Base-by-base conservation (phyloP, 1,140 invertebrate genomes). In the Dreissena polymorpha region DNA sequence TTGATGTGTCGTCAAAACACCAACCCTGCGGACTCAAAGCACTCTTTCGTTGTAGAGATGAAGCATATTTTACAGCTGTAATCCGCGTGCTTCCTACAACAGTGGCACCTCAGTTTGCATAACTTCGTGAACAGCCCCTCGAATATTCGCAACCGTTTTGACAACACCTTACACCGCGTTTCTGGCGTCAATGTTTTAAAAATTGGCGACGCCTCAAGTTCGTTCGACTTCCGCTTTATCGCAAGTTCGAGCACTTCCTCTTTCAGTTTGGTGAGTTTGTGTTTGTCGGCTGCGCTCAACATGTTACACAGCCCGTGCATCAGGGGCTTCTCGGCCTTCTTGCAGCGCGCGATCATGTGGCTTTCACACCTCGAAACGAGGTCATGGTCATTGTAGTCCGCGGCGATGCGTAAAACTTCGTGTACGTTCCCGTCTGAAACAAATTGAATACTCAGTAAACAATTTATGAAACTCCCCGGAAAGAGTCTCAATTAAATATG, bases 11-110 rank as follows among this genome's bases (percentile, higher is more conserved):
- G 57, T 83, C 72, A 83, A 50, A 83, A 83, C 8, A n/a, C 23
- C 72, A 83, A 53, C 12, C 80, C 80, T 16, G 72, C 55, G 12
- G 49, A 57, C 49, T 75, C 80, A 73, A 75, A 83, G 25, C 72
- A 75, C 39, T 83, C 80, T 49, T 83, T 83, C 18, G 65, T 69
- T 8, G 73, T 76, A 16, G 67, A 68, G n/a, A 83, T 73, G 25
- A 75, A 83, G 75, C 80, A 83, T n/a, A 83, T 83, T 50, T 83
- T 83, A 76, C 80, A 83, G 23, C 75, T 83, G 29, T 83, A 83
- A 53, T 83, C 80, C 1, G 80, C 21, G n/a, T 83, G 80, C 68
- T 83, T 83, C 60, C 80, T 49, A 76, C 80, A 83, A 50, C 80
- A 83, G 50, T 83, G 80, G 25, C 80, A 83, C 50, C 80, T 71